Evolutionary conservation across 2,797 vertebrate species (phyloP), one percentile per base, ranked within the genome.

Genomic region (Sebastes kiyomatsui): DNA sequence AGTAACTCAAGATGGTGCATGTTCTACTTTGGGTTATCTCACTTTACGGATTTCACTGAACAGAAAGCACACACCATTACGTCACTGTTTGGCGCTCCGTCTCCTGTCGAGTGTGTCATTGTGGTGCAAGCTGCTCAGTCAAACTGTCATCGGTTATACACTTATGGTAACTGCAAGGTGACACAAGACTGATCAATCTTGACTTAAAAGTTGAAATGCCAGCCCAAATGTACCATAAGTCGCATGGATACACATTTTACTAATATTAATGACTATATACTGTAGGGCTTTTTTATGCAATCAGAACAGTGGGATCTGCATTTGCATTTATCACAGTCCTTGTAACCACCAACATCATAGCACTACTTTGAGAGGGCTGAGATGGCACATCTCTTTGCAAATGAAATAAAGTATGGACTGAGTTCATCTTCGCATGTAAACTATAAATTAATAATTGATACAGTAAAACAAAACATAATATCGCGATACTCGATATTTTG

Each of bases 1-100:
- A 66, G 62, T 16, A 82, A 68, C 49, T 67, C 64, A 75, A 81
- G 72, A 80, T 33, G 68, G 2, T 69, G 74, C 70, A 68, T 30
- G 77, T 72, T 84, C 76, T 72, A 64, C 64, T 71, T 22, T 13
- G 49, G 52, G 18, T 75, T 75, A 75, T 66, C 30, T 13, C 28
- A 1, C 5, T 33, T 61, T 64, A 28, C 25, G 22, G 16, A 68
- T 68, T 75, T 75, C 16, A 32, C 42, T 54, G 30, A 70, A 32
- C 10, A 18, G 61, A 73, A 23, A 66, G 25, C 25, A 55, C 38
- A 52, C 58, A 12, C 23, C 56, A n/a, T 20, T 49, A 71, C 69
- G 58, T 67, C 56, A 46, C 28, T 23, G 22, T 64, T 77, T 78
- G 72, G 54, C 65, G 55, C 56, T 61, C 9, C 28, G 33, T 49